Base-by-base conservation (phyloP, 30 jellyfish, hydroid and myxozoan genomes). In the Hydractinia symbiolongicarpus region DNA sequence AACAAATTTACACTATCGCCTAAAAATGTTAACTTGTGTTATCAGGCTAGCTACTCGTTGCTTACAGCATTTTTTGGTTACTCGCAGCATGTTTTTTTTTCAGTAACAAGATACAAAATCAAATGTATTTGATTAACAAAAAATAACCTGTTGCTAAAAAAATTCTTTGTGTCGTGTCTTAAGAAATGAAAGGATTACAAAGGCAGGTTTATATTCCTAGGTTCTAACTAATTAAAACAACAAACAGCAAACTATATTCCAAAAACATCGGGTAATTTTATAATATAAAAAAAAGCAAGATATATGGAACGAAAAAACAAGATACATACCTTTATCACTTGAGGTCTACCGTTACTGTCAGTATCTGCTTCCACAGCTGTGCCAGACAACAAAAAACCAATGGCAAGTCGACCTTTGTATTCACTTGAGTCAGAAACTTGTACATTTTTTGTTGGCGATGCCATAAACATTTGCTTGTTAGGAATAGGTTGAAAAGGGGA, bases 401-500 rank as follows among this genome's bases (percentile, higher is more conserved):
- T 50, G 4, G 84, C 81, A 13, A 79, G 83, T 19, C 73, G 81
- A 5, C 54, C 79, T 49, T 30, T 52, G 61, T 9, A 15, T 7
- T 71, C 74, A 64, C 74, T 51, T n/a, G 74, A 64, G 40, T 64
- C 74, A 51, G 74, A 9, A 11, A 49, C 2, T 8, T 50, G 56
- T 9, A 14, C 40, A 6, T 7, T 57, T 79, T 79, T 79, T n/a
- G 51, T 64, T 19, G 87, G 87, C 16, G 87, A 61, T 7, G 79
- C 61, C 80, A 20, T 71, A 15, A 49, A 71, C 9, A 20, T 14
- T 50, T 79, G 17, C 9, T 62, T 79, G 16, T 44, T 79, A 5
- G 83, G 71, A 75, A 85, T 86, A 4, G 95, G 94, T 61, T 86
- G 95, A 66, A 90, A 86, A n/a, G 97, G 97, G 5, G 97, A 90